These are phyloP conservation scores for Epizoanthus fatuus DNA, from an alignment of 92 coral and sea anemone genomes.

Conservation along the genomic window DNA sequence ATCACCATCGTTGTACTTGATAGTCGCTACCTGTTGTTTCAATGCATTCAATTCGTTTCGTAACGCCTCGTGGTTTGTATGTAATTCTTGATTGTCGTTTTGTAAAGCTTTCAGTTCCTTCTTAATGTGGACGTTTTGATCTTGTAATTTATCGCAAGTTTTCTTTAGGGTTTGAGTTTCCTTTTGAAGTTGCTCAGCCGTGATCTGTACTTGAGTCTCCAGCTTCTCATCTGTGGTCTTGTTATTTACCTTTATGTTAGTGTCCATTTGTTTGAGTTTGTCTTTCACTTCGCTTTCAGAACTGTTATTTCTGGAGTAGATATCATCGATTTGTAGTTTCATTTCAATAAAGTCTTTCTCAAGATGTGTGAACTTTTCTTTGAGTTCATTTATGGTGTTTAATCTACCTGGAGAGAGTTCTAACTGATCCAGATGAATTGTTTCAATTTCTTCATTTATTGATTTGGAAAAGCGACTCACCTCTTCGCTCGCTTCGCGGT, in stretches of 20 bases:
- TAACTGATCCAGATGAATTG: neutral
- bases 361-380: neutral
- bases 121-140: neutral
- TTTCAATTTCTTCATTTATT: neutral
- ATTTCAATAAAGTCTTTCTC: neutral
- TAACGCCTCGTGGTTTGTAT: neutral
- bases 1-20: neutral
- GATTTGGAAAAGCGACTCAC: neutral
- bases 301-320: too few relatives aligned
- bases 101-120: neutral
- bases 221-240: neutral
- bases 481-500: neutral
- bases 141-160: neutral
- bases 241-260: neutral
- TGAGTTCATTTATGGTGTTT: neutral
- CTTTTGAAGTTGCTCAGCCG: neutral
- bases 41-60: neutral
- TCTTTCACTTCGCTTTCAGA: neutral
- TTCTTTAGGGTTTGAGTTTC: neutral
- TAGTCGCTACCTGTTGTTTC: neutral
- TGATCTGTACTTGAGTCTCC: neutral
- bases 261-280: neutral
- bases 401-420: neutral
- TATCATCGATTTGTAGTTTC: neutral
- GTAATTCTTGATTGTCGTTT: neutral